Conservation (phyloP, 1,140 invertebrate species). For the Aleiodes sp. region DNA sequence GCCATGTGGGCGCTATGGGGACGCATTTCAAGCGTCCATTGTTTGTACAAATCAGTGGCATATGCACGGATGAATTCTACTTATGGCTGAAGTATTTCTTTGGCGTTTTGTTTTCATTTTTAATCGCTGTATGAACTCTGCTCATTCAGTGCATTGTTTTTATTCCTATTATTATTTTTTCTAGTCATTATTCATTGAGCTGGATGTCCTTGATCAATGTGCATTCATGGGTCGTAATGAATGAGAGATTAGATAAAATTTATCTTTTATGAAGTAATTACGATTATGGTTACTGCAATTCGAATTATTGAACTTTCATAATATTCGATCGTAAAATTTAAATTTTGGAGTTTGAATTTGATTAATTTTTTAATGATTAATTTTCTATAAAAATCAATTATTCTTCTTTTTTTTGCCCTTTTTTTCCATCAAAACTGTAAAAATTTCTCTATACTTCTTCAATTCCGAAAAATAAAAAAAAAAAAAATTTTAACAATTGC, state of each 20-base stretch:
- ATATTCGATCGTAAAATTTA: too few relatives aligned
- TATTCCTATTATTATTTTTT: not conserved
- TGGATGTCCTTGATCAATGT: not conserved
- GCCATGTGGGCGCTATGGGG: not conserved
- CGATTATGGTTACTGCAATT: not conserved
- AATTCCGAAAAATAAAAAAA: not conserved
- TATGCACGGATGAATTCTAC: constrained; percentile 4
- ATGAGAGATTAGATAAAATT: not conserved
- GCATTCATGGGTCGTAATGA: not conserved
- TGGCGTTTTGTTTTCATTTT: constrained; percentile 13
- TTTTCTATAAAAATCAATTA: too few relatives aligned
- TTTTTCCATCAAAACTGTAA: not conserved
- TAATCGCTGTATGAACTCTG: not conserved
- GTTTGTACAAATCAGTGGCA: constrained; percentile 21
- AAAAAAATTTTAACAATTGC: not conserved
- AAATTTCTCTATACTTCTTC: not conserved
- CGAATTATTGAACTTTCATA: too few relatives aligned
- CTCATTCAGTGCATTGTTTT: not conserved
- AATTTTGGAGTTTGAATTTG: too few relatives aligned
- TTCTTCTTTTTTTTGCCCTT: too few relatives aligned
- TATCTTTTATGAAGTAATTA: not conserved
- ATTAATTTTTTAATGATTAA: too few relatives aligned
- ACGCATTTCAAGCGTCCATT: constrained; percentile 13
- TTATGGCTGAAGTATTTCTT: constrained; percentile 19
- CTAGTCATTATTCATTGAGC: not conserved